phyloP scores from a whole-genome alignment of 2,113 vertebrate genomes.

The Chunga burmeisteri region DNA sequence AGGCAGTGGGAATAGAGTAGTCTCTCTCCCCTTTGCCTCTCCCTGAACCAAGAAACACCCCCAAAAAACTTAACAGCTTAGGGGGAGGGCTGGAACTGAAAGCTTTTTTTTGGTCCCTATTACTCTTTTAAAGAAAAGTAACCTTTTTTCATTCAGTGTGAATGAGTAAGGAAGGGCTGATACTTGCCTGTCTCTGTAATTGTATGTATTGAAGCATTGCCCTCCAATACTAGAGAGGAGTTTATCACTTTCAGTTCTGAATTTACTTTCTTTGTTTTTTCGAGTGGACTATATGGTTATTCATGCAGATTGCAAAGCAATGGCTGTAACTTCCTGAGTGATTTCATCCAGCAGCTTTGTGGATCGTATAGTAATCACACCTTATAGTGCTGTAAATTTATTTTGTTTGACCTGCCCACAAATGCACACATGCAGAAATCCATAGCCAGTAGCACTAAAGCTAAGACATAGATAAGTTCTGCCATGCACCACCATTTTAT shows the following conservation, averaged over 20 bases:
- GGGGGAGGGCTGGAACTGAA: neutral
- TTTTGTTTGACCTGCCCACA: neutral
- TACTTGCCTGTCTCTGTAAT: neutral
- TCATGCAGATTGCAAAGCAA: neutral
- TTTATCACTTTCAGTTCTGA: neutral
- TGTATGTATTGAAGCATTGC: neutral
- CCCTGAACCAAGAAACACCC: neutral
- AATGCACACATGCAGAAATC: neutral
- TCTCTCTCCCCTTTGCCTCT: accelerated
- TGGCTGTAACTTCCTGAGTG: neutral
- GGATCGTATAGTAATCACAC: neutral
- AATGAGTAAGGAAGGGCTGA: neutral
- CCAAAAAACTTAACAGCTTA: neutral
- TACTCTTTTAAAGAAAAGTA: neutral
- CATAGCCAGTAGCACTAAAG: neutral
- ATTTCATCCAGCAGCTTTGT: neutral
- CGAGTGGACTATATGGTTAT: neutral
- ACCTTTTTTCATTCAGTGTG: neutral
- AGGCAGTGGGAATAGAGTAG: neutral
- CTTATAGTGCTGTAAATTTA: neutral
- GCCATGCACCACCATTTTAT: neutral
- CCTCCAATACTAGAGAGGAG: neutral
- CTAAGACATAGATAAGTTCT: neutral
- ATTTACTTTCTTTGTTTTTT: neutral
- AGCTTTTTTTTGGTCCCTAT: neutral